Percentiles rank a stretch among this genome's conserved stretches.
Conservation (phyloP, 1,140 invertebrate species). For the Bombyx mandarina region DNA sequence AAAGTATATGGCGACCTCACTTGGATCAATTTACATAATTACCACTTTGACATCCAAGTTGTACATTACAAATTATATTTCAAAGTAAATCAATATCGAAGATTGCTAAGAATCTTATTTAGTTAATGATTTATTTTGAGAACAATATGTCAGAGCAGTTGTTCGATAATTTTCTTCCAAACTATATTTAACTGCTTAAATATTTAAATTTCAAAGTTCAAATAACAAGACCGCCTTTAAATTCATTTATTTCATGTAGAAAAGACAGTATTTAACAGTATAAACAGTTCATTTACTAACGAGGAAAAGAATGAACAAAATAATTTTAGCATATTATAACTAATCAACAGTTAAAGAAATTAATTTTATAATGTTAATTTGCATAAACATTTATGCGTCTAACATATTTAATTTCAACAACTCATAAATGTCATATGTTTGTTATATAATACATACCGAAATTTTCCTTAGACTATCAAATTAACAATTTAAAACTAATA, state of each 20-base stretch:
- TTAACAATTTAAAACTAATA: too few species aligned
- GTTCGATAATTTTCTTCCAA: constrained; percentile 11
- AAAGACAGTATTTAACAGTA: too few species aligned
- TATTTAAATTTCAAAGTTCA: too few species aligned
- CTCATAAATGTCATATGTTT: neutral
- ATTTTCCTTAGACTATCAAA: too few species aligned
- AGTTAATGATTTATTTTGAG: constrained; percentile 10
- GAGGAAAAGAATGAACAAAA: too few species aligned
- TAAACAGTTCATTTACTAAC: too few species aligned
- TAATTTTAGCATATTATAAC: too few species aligned
- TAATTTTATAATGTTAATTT: constrained; percentile 2
- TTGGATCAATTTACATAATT: constrained; percentile 39
- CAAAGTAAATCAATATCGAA: constrained; percentile 17
- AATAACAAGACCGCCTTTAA: too few species aligned
- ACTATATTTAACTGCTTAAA: neutral
- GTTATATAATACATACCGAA: too few species aligned
- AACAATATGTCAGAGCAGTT: constrained; percentile 11
- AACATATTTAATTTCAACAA: constrained; percentile 5
- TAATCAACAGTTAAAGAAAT: constrained; percentile 4
- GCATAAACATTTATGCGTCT: constrained; percentile 3
- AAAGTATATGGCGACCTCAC: constrained; percentile 30
- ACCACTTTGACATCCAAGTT: constrained; percentile 22
- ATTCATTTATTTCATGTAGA: too few species aligned
- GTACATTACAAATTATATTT: constrained; percentile 16
- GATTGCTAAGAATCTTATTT: constrained; percentile 4